These are phyloP conservation scores for Caenorhabditis latens DNA, from an alignment of 1,140 invertebrate genomes.

Conservation along the genomic window DNA sequence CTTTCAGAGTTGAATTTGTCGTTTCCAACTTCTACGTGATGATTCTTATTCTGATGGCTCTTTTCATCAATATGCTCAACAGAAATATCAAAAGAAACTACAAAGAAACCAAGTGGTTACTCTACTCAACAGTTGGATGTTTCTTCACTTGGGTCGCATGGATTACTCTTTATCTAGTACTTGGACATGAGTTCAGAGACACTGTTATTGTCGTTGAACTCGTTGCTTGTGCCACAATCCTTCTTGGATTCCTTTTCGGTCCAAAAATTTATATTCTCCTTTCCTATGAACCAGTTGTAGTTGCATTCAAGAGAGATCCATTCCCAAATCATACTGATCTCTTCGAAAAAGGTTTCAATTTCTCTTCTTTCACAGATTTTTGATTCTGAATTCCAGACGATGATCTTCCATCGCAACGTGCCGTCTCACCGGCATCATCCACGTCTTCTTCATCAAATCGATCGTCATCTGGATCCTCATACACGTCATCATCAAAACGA, in stretches of 20 bases:
- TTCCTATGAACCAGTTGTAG: slow-evolving; percentile 76
- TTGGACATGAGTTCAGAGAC: slow-evolving; percentile 66
- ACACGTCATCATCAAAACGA: slow-evolving; percentile 48
- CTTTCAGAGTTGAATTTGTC: slow-evolving; percentile 55
- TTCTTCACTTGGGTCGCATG: slow-evolving; percentile 70
- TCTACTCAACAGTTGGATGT: slow-evolving; percentile 70
- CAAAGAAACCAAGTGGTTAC: slow-evolving; percentile 77
- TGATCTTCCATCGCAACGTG: slow-evolving; percentile 62
- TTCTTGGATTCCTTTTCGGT: slow-evolving; percentile 74
- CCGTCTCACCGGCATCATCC: slow-evolving; percentile 64
- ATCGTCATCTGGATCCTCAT: slow-evolving; percentile 50
- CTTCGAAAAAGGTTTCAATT: slow-evolving; percentile 65
- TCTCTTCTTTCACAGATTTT: not conserved
- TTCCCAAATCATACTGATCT: slow-evolving; percentile 54
- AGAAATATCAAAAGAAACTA: slow-evolving; percentile 77
- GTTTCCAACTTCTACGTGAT: slow-evolving; percentile 70
- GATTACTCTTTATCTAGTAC: slow-evolving; percentile 67
- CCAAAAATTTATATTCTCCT: slow-evolving; percentile 77
- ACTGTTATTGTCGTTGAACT: slow-evolving; percentile 74
- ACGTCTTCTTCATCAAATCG: slow-evolving; percentile 58
- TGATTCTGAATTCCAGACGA: slow-evolving; percentile 57
- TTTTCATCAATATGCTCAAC: slow-evolving; percentile 73
- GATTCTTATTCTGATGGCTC: slow-evolving; percentile 73
- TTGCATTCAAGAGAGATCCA: slow-evolving; percentile 69
- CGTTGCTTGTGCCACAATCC: slow-evolving; percentile 70